Evolutionary conservation across 2,888 invertebrate genomes (phyloP).

Genomic region (Agonopterix subpropinquella): DNA sequence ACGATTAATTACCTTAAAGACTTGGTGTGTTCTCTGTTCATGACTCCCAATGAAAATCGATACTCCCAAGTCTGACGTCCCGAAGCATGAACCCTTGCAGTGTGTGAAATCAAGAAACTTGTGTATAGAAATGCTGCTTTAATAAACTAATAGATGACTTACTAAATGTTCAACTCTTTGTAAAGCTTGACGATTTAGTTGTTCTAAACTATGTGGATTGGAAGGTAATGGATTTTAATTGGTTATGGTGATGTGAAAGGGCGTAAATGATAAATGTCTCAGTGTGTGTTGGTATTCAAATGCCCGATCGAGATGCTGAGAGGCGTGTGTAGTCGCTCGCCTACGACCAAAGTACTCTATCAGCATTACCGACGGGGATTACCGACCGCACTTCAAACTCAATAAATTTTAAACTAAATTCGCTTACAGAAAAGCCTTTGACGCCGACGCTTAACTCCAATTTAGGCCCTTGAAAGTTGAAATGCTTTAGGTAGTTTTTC

Average conservation of each 20-base stretch:
- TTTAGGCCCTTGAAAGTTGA: constrained; percentile 43
- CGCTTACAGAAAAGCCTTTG: constrained; percentile 39
- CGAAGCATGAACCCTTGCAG: constrained; percentile 70
- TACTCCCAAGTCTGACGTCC: constrained; percentile 48
- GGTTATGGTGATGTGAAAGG: constrained; percentile 72
- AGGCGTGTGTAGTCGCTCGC: constrained; percentile 51
- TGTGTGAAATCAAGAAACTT: constrained; percentile 49
- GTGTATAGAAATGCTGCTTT: constrained; percentile 64
- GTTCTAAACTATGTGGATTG: constrained; percentile 72
- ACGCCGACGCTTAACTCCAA: constrained; percentile 45
- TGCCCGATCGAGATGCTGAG: constrained; percentile 77
- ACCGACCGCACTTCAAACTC: constrained; percentile 56
- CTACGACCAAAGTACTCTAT: constrained; percentile 65
- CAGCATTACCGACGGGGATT: constrained; percentile 63
- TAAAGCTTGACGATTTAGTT: constrained; percentile 69
- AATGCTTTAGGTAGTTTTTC: constrained; percentile 54
- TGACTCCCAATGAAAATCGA: constrained; percentile 23
- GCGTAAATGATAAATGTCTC: constrained; percentile 60
- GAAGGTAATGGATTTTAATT: constrained; percentile 73
- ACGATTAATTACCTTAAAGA: constrained; percentile 33
- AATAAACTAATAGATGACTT: constrained; percentile 57
- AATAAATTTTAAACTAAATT: constrained; percentile 23
- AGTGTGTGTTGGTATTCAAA: constrained; percentile 85
- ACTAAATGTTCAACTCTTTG: constrained; percentile 70
- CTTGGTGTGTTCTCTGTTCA: constrained; percentile 43